phyloP scores from a whole-genome alignment of 1,140 invertebrate genomes.

The Caenorhabditis tropicalis region DNA sequence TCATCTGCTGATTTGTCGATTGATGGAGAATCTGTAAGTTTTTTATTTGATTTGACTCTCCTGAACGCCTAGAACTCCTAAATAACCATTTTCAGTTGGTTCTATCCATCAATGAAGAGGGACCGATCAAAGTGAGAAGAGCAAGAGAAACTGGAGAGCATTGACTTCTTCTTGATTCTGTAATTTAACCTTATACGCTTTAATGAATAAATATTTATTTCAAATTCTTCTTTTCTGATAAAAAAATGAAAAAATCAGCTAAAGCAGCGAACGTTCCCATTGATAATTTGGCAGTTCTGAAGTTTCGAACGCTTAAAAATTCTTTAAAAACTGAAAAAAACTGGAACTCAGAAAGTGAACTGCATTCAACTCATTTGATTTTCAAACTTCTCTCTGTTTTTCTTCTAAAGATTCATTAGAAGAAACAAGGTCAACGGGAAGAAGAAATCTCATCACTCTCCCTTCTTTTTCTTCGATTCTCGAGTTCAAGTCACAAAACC shows the following conservation, averaged over 20 bases:
- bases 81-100: neutral
- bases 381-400: neutral
- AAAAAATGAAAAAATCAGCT: no score
- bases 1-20: neutral
- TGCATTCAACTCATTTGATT: neutral
- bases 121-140: slow-evolving; percentile 33
- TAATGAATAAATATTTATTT: neutral
- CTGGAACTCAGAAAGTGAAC: no score
- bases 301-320: no score
- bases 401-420: neutral
- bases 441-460: slow-evolving; percentile 27
- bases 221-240: neutral
- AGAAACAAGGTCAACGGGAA: slow-evolving; percentile 14
- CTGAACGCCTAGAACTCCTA: no score
- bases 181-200: neutral
- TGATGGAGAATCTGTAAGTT: slow-evolving; percentile 12
- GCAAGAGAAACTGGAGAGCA: slow-evolving; percentile 18
- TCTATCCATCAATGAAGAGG: slow-evolving; percentile 10
- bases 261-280: no score
- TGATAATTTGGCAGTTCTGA: no score
- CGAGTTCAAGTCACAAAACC: slow-evolving; percentile 17
- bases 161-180: neutral
- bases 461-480: no score
- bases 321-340: no score
- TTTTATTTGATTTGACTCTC: no score